Base-by-base conservation (phyloP, 2,113 vertebrate genomes). In the Coryphaenoides rupestris region DNA sequence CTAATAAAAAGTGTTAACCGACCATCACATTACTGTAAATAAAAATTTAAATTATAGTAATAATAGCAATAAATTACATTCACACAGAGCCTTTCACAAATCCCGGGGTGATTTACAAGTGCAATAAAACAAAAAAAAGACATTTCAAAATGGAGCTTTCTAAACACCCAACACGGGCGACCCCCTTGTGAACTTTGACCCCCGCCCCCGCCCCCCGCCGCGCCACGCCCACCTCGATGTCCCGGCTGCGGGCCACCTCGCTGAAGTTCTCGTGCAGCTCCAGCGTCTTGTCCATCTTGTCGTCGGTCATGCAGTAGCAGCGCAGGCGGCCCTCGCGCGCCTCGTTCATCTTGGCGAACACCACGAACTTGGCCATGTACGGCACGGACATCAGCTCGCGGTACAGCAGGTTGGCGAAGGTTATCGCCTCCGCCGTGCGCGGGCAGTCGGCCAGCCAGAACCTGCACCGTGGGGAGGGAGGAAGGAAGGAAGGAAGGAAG, bases 361-460 rank as follows among this genome's bases (percentile, higher is more conserved):
- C 93, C 73, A 99, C 96, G 9, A 99, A 99, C 77, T 98, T 98
- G 78, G 95, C 96, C 94, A 98, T 98, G 73, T 98, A 99, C 26
- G 97, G 97, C 56, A 99, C 95, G 0, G 94, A 86, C 0, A 93
- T 94, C 22, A 99, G 88, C 86, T 99, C 97, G 62, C 91, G 92
- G 89, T 99, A 98, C 63, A 99, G 82, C 85, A 93, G 73, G 0
- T 93, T 95, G 84, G 96, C 93, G 2, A 99, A 99, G 77, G 94
- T 93, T 79, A 99, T 94, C 0, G 93, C 96, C 72, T 99, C 97
- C 0, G 96, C 96, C 0, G 96, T 98, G 58, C 96, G 94, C 0
- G 96, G 97, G 75, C 97, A 99, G 79, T 99, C 97, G 0, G 96
- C 94, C 81, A 99, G 89, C 97, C 97, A 99, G 85, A 99, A 99